Evolutionary conservation across 2,888 invertebrate species (phyloP), one percentile per base, ranked within the genome.

Genomic region (Pelosia muscerda): DNA sequence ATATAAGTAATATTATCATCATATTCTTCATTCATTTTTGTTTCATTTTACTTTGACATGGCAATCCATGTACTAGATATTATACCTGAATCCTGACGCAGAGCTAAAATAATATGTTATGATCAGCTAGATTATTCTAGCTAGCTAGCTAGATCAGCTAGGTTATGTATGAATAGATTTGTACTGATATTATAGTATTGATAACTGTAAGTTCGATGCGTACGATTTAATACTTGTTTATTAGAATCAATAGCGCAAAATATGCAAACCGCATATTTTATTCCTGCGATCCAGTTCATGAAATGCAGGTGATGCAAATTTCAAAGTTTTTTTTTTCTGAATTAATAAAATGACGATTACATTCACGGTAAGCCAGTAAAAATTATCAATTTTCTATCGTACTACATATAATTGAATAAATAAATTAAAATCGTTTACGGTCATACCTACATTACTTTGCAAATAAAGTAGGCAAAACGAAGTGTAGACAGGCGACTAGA

Each of bases 391-490:
- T 68, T 77, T 79, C 68, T 69, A 68, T 73, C 69, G 49, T 28
- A 53, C 61, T 61, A 69, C 63, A 49, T 64, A 76, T 77, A 80
- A 80, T 74, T 74, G 76, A 77, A 74, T 78, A 78, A 78, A 83
- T 85, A 83, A 83, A 81, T 84, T 81, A 84, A 83, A 82, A 81
- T 78, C 74, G 72, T 76, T 76, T 80, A 83, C 66, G 65, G 71
- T 57, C 62, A 69, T 75, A 49, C 49, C 49, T 49, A 79, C 73
- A 77, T 80, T 74, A 75, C 80, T 59, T 72, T 59, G 78, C 82
- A 85, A 88, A 88, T 88, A 88, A 85, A 87, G 84, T 86, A 86
- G 80, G 86, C 84, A 87, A 87, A 85, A 77, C 80, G 69, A 84
- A 81, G 79, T 85, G 83, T 78, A 82, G 86, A 84, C 86, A 84